phyloP scores from a whole-genome alignment of 2,113 vertebrate species.

The Aegithalos caudatus region DNA sequence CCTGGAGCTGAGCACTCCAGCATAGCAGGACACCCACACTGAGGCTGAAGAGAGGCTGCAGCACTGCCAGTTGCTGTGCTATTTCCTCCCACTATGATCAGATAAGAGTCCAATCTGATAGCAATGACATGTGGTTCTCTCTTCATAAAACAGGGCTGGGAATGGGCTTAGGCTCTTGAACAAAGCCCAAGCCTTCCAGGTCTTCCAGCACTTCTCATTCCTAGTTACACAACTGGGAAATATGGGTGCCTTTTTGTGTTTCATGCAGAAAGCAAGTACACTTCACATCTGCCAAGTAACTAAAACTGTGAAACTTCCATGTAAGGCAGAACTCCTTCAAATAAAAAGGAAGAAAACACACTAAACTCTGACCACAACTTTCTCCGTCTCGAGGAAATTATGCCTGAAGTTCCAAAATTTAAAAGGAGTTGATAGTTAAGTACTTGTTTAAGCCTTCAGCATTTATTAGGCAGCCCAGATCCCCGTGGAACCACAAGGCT shows the following conservation, averaged over 20 bases:
- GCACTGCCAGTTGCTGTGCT: background rate
- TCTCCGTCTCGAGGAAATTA: background rate
- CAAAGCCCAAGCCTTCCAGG: background rate
- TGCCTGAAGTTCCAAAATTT: background rate
- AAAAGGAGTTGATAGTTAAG: background rate
- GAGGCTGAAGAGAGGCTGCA: background rate
- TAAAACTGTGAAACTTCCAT: conserved; percentile 16
- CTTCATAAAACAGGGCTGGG: background rate
- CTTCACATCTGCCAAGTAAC: background rate
- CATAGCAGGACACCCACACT: background rate
- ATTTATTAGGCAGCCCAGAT: background rate
- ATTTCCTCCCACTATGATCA: background rate
- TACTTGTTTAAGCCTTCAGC: background rate
- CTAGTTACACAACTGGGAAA: background rate
- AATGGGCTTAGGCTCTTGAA: background rate
- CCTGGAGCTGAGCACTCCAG: background rate
- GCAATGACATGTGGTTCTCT: background rate
- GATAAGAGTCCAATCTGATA: background rate
- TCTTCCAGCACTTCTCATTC: background rate
- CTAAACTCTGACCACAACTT: background rate
- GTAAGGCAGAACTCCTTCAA: conserved; percentile 25
- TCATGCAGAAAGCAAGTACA: background rate
- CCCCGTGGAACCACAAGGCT: background rate
- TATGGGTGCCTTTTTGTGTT: background rate
- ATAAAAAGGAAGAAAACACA: background rate